Evolutionary conservation across 2,888 invertebrate genomes (phyloP), one percentile per base, ranked within the genome.

Genomic region (Drosophila fulvimacula): DNA sequence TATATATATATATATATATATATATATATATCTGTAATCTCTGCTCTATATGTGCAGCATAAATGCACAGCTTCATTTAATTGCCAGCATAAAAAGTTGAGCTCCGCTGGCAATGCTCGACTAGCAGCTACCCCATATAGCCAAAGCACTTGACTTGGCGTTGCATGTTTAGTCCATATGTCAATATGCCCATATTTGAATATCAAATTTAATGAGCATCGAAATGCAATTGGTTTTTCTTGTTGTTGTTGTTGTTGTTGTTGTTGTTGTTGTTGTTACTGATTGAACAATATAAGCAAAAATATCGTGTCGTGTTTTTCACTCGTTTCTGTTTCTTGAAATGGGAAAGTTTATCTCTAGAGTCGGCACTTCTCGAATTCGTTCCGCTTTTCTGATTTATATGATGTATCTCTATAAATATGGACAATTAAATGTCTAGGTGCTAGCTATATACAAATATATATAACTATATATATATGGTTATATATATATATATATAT

Each of bases 381-480:
- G 76, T 76, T 76, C 62, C 75, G 75, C 75, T 76, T 76, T 76
- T 76, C 75, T 52, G 68, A 76, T 76, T 72, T 61, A 71, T 76
- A 15, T 58, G 42, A 34, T 46, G 38, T 5, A 38, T 58, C 11
- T 24, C 1, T 30, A 59, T 36, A 60, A 9, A 60, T 19, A 7
- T 13, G 34, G 39, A 17, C 21, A 51, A 49, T 51, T 46, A 66
- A 44, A 19, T 48, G n/a, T 34, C 60, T 53, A 60, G 41, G 11
- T n/a, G 38, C 39, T 39, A 39, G 10, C 39, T 17, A 10, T 13
- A 11, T 44, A 42, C 6, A 39, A 5, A 19, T 17, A 39, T 17
- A 19, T 21, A 21, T 5, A 34, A 5, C 13, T 13, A 34, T 34
- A 34, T 34, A 34, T 34, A 34, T 34, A 34, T 34, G 5, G n/a